Evolutionary conservation across 2,113 vertebrate species (phyloP).

Genomic region (Anser cygnoides): DNA sequence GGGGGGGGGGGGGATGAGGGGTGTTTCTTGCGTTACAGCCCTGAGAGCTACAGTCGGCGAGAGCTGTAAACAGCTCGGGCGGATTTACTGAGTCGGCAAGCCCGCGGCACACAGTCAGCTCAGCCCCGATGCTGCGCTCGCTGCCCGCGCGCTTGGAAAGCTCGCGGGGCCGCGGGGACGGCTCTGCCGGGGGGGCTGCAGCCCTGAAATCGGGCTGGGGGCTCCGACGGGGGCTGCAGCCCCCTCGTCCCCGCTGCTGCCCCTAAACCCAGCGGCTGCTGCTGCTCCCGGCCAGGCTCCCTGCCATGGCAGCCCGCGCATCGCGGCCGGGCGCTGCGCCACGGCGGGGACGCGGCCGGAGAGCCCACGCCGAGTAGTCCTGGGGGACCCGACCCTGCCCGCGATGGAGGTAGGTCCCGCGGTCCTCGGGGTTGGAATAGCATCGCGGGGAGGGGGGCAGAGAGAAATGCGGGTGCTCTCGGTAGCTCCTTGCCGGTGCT

Average conservation of each 20-base stretch:
- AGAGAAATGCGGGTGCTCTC: rapidly evolving
- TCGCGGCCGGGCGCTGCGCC: background rate
- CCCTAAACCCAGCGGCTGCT: background rate
- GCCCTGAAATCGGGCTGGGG: background rate
- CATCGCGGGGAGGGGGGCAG: background rate
- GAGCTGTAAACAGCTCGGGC: conserved; percentile 57
- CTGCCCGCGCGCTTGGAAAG: background rate
- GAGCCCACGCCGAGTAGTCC: background rate
- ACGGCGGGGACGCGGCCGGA: background rate
- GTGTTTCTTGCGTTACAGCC: conserved; percentile 24
- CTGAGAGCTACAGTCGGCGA: background rate
- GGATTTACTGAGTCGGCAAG: conserved; percentile 38
- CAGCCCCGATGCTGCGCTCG: background rate
- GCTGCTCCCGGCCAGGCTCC: background rate
- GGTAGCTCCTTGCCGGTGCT: background rate
- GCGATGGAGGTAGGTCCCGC: conserved; percentile 58
- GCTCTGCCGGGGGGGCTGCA: background rate
- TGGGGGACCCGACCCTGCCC: background rate
- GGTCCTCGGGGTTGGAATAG: background rate
- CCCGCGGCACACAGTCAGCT: background rate
- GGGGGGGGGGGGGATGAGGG: background rate
- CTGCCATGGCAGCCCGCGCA: conserved; percentile 17
- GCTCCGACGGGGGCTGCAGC: background rate
- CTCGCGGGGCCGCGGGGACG: rapidly evolving
- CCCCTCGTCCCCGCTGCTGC: background rate